Base-by-base conservation (phyloP, 2,888 invertebrate species). In the Meteorus colon region DNA sequence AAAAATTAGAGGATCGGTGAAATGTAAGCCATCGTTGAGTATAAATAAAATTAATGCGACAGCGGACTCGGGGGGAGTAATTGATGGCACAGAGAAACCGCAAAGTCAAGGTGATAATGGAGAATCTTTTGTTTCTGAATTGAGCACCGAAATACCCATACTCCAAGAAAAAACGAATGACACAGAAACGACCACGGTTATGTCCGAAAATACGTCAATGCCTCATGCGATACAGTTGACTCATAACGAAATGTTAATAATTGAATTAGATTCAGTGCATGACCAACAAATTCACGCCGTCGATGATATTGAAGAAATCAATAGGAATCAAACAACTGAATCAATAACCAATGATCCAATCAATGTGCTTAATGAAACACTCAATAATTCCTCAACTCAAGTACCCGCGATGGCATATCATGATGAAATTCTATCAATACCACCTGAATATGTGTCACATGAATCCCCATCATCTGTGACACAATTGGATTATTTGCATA, bases 251-350 rank as follows among this genome's bases (percentile, higher is more conserved):
- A 31, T 31, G n/a, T 5, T 29, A 62, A 62, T 31, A n/a, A 34
- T 29, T 4, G 16, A 31, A 31, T 31, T 16, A 8, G 31, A 62
- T 62, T 29, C 29, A 16, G 14, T 4, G n/a, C 29, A 5, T 4
- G 4, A 19, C 10, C 16, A 29, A 31, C 1, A 6, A 16, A n/a
- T 8, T 62, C 5, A 14, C 14, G 29, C n/a, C 29, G 31, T 6
- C 29, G 29, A 29, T 60, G 6, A 10, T 1, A 31, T 4, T 31
- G 8, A 62, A 29, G 16, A 6, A 1, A 29, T n/a, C 14, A 16
- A 12, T 6, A 10, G 8, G 10, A 72, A 37, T 29, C 41, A 65
- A 74, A 74, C 59, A n/a, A 73, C 67, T 27, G 27, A 41, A 6
- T 34, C 29, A 31, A 4, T 45, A 16, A 41, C 10, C 16, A 41